Evolutionary conservation across 2,113 vertebrate genomes (phyloP).

Genomic region (Synchiropus splendidus): DNA sequence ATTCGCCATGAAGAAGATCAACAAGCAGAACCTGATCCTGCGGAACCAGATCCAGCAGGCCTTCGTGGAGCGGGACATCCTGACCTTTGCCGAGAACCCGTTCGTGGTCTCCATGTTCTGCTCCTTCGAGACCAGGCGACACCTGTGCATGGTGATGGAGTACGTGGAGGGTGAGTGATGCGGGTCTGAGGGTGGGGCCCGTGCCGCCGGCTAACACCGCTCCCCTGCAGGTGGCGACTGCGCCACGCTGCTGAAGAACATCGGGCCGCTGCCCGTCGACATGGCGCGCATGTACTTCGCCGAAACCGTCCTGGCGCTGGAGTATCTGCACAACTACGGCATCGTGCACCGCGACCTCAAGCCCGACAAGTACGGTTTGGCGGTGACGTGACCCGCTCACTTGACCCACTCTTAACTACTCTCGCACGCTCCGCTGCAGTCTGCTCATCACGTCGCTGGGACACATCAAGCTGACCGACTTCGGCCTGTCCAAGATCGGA

Average conservation of each 20-base stretch:
- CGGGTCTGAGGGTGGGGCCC: fast-evolving
- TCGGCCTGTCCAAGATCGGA: slow-evolving; percentile 94
- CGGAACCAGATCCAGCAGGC: slow-evolving; percentile 98
- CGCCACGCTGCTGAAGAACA: slow-evolving; percentile 92
- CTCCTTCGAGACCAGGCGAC: slow-evolving; percentile 90
- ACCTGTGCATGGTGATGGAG: slow-evolving; percentile 98
- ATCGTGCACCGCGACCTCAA: slow-evolving; percentile 98
- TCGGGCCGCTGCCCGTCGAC: slow-evolving; percentile 88
- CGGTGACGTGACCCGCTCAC: no score
- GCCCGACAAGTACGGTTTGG: slow-evolving; percentile 98
- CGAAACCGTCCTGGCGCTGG: slow-evolving; percentile 88
- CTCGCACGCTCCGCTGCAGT: slow-evolving; percentile 64
- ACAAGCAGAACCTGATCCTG: slow-evolving; percentile 96
- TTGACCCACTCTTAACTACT: no score
- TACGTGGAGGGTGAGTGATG: slow-evolving; percentile 85
- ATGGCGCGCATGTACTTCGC: slow-evolving; percentile 97
- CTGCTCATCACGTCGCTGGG: slow-evolving; percentile 98
- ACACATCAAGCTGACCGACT: slow-evolving; percentile 95
- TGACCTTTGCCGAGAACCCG: slow-evolving; percentile 94
- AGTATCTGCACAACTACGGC: slow-evolving; percentile 95
- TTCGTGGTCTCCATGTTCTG: slow-evolving; percentile 99
- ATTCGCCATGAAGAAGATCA: slow-evolving; percentile 99
- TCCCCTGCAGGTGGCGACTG: slow-evolving; percentile 81
- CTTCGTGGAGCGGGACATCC: slow-evolving; percentile 93
- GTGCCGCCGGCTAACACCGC: neutral